phyloP scores from a whole-genome alignment of 2,797 vertebrate species.

The Tachyglossus aculeatus region DNA sequence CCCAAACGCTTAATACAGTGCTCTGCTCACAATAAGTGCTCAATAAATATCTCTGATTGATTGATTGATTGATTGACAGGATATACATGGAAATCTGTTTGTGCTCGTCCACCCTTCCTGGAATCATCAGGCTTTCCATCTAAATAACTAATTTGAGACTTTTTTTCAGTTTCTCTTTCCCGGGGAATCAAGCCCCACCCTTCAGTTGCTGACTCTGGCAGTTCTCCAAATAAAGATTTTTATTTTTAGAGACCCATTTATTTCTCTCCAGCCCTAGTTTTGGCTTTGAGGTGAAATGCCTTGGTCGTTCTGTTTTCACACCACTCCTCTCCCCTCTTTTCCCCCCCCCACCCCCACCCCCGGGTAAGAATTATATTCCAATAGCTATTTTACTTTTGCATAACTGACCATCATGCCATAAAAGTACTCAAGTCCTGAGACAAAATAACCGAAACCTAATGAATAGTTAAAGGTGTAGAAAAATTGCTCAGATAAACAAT shows the following conservation, averaged over 20 bases:
- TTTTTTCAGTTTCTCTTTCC: conserved; percentile 28
- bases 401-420: conserved; percentile 52
- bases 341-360: too few relatives aligned
- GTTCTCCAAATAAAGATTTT: conserved; percentile 29
- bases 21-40: too few relatives aligned
- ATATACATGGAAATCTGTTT: too few relatives aligned
- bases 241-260: conserved; percentile 32
- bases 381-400: conserved; percentile 34
- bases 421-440: conserved; percentile 52
- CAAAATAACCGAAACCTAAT: conserved; percentile 52
- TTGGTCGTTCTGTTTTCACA: too few relatives aligned
- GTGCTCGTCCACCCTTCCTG: conserved; percentile 25
- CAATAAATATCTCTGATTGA: too few relatives aligned
- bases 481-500: conserved; percentile 59
- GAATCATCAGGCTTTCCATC: conserved; percentile 32
- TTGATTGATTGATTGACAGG: too few relatives aligned
- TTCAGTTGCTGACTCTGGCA: conserved; percentile 46
- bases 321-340: too few relatives aligned
- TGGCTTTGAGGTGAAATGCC: too few relatives aligned
- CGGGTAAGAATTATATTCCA: too few relatives aligned
- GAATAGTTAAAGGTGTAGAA: conserved; percentile 64
- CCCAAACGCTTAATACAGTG: too few relatives aligned
- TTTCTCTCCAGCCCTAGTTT: too few relatives aligned
- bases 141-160: conserved; percentile 26
- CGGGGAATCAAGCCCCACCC: conserved; percentile 37